These are phyloP conservation scores for Heterotilapia buettikoferi DNA, from an alignment of 2,113 vertebrate species.

Conservation along the genomic window DNA sequence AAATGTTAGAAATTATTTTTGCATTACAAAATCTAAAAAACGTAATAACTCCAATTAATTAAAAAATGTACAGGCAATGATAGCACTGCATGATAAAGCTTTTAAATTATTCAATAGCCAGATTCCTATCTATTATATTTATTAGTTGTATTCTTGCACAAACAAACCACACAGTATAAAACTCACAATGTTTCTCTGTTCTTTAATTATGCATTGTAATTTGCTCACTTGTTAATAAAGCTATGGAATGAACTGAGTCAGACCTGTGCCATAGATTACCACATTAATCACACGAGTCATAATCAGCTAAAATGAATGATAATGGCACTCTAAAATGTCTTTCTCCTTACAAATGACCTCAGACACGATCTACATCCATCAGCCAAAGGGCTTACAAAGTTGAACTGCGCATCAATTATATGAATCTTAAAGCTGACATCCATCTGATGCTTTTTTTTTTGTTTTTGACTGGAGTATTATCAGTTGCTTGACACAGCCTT, in stretches of 20 bases:
- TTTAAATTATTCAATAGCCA: not conserved
- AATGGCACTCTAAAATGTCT: constrained; percentile 29
- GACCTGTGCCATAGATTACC: constrained; percentile 30
- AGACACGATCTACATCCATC: constrained; percentile 25
- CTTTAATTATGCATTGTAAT: constrained; percentile 49
- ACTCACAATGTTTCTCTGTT: not conserved
- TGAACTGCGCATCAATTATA: not conserved
- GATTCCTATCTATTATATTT: not conserved
- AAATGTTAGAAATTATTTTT: not conserved
- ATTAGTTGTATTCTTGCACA: not conserved
- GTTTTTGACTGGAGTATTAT: not conserved
- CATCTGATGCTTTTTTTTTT: not conserved
- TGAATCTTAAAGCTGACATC: not conserved
- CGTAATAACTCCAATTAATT: not conserved
- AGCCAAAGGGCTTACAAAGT: constrained; percentile 2
- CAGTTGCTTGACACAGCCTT: not conserved
- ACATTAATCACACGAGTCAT: constrained; percentile 51
- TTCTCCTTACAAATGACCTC: constrained; percentile 34
- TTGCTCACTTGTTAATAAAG: constrained; percentile 27
- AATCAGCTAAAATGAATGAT: constrained; percentile 48
- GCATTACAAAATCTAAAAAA: not conserved
- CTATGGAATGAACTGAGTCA: constrained; percentile 31
- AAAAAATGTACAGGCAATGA: not conserved
- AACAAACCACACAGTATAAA: constrained; percentile 16
- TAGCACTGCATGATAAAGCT: not conserved